Evolutionary conservation across 1,140 invertebrate species (phyloP).

Genomic region (Drosophila albomicans): DNA sequence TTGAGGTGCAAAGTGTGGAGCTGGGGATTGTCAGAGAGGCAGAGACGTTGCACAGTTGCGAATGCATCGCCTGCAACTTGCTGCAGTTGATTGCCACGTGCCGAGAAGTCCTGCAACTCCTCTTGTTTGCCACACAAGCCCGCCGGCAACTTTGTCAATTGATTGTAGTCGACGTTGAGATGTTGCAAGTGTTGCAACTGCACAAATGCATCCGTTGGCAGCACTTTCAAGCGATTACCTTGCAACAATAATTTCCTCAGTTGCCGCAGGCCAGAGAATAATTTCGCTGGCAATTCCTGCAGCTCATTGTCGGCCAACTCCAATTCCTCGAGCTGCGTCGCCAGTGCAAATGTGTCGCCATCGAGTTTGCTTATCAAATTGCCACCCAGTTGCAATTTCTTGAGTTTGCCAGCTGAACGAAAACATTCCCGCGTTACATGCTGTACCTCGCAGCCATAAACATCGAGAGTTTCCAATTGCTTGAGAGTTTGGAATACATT

Average conservation of each 20-base stretch:
- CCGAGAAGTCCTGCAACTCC: constrained; percentile 40
- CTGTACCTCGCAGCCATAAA: constrained; percentile 47
- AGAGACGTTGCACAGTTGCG: constrained; percentile 25
- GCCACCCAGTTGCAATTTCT: constrained; percentile 49
- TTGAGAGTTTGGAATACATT: constrained; percentile 54
- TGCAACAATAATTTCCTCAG: constrained; percentile 42
- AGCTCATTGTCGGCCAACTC: constrained; percentile 56
- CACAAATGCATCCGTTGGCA: constrained; percentile 28
- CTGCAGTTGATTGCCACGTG: constrained; percentile 46
- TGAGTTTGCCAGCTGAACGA: constrained; percentile 35
- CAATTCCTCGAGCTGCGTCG: constrained; percentile 54
- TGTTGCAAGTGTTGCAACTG: constrained; percentile 26
- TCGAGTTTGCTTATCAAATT: constrained; percentile 40
- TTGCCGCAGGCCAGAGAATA: constrained; percentile 37
- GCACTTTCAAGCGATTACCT: constrained; percentile 38
- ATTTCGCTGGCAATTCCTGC: constrained; percentile 27
- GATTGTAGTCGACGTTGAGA: constrained; percentile 57
- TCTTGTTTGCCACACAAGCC: constrained; percentile 36
- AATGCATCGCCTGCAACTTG: constrained; percentile 38
- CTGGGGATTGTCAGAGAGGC: constrained; percentile 49
- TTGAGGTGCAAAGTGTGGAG: constrained; percentile 34
- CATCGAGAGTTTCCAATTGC: constrained; percentile 46
- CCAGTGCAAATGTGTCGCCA: constrained; percentile 38
- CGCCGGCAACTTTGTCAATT: constrained; percentile 34
- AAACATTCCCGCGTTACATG: constrained; percentile 49